Percentiles rank a stretch among this genome's conserved stretches.
These are phyloP conservation scores for Hyaena hyaena DNA, from an alignment of 2,113 vertebrate genomes.

Conservation along the genomic window DNA sequence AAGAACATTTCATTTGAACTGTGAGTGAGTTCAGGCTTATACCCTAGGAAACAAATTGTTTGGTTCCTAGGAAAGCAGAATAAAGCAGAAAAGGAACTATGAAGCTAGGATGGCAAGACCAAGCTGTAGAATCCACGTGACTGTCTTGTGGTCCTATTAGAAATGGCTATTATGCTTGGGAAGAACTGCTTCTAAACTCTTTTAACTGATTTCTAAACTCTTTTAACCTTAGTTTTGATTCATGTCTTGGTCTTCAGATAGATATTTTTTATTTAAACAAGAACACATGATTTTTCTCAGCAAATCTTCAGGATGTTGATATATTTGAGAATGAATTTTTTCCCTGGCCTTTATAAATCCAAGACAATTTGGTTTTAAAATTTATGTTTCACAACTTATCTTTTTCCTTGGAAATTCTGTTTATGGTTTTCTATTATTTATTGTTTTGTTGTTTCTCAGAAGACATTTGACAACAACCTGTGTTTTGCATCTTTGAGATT, in stretches of 20 bases:
- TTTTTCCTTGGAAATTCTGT: neutral
- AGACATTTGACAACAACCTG: neutral
- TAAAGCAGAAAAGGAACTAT: neutral
- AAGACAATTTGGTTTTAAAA: neutral
- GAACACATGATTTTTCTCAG: neutral
- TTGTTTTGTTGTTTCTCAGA: neutral
- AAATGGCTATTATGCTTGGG: fast-evolving
- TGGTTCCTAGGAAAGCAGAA: neutral
- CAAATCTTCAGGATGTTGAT: neutral
- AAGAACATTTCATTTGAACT: conserved; percentile 10
- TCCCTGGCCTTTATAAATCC: neutral
- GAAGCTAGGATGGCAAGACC: neutral
- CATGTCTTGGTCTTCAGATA: conserved; percentile 9
- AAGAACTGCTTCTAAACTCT: neutral
- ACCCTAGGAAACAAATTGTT: neutral
- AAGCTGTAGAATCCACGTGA: neutral
- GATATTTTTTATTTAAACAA: neutral
- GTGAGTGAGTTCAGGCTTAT: neutral
- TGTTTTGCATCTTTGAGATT: neutral
- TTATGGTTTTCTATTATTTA: neutral
- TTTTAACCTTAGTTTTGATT: conserved; percentile 10
- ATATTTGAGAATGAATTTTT: neutral
- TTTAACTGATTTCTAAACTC: neutral
- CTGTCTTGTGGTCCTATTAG: neutral
- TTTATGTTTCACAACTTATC: conserved; percentile 15